Evolutionary conservation across 1,140 invertebrate species (phyloP), one percentile per base, ranked within the genome.

Genomic region (Neodiprion virginianus): DNA sequence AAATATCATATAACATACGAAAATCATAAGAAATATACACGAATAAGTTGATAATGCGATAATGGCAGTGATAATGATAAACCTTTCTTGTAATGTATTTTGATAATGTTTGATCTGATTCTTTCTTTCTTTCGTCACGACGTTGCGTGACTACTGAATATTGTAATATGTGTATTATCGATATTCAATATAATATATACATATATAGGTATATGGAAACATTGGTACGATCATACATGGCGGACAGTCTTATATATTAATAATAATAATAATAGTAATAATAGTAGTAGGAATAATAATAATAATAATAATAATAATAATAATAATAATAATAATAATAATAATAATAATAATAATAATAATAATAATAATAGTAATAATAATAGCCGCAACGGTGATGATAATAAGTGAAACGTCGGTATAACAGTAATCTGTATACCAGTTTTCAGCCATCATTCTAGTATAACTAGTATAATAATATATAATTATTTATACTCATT

Each of bases 341-440:
- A 3, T 79, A 73, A 77, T 75, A 77, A 80, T 71, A 79, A 65
- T 65, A 65, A 14, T 14, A 65, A 14, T 17, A 21, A 65, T 65
- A 65, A 65, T 65, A 65, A 65, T 7, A 65, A 65, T 65, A 65
- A 14, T 14, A 14, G 5, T 65, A 65, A 65, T 65, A 21, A 14
- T 65, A 65, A 5, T 0, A 14, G 7, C 12, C 5, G 7, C 12
- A 65, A 65, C 12, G 61, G 17, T 65, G 61, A 65, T 65, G 17
- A 14, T 65, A 65, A 14, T 14, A 14, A 65, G 12, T 17, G 17
- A 65, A 14, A 65, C 1, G 7, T 14, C 17, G 61, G 17, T 65
- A 21, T 14, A 65, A 65, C 61, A 65, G 61, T 65, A 14, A 3
- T 14, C 17, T 17, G 7, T 17, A 7, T 65, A 14, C 61, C 61